Conservation (phyloP, 30 jellyfish, hydroid and myxozoan genomes). For the Pseudorhiza aurosa region DNA sequence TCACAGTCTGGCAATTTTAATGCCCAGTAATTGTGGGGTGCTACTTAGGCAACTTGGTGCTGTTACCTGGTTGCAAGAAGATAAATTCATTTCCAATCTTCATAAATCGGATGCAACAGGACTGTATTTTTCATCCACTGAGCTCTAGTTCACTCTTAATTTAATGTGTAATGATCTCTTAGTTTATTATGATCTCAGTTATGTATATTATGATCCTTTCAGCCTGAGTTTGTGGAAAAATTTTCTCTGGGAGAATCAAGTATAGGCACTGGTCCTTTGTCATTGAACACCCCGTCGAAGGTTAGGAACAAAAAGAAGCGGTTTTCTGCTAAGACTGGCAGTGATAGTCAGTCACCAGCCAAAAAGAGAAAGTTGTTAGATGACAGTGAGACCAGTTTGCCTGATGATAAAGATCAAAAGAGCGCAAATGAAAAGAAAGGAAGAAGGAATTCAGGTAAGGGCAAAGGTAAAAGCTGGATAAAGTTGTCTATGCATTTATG, state of each 20-base stretch:
- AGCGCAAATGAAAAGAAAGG: background rate
- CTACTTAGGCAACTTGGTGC: too few relatives aligned
- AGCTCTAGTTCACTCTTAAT: too few relatives aligned
- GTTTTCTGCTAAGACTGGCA: slow-evolving; percentile 22
- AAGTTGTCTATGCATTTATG: too few relatives aligned
- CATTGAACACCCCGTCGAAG: slow-evolving; percentile 49
- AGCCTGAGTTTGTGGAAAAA: slow-evolving; percentile 51
- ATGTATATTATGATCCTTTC: too few relatives aligned
- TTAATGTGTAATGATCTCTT: too few relatives aligned
- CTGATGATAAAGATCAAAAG: slow-evolving; percentile 26
- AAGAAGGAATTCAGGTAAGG: background rate
- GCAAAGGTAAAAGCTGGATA: background rate
- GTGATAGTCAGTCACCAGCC: slow-evolving; percentile 39
- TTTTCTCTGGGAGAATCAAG: slow-evolving; percentile 72
- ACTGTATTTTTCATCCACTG: too few relatives aligned
- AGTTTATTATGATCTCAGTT: too few relatives aligned
- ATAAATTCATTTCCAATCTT: too few relatives aligned
- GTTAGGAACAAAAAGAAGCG: slow-evolving; percentile 58
- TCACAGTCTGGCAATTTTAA: too few relatives aligned
- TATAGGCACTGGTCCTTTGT: slow-evolving; percentile 51
- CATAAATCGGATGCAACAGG: too few relatives aligned
- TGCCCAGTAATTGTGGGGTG: too few relatives aligned
- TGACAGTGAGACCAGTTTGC: background rate
- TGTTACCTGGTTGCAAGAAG: too few relatives aligned
- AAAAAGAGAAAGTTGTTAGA: slow-evolving; percentile 55